Evolutionary conservation across 1,140 invertebrate species (phyloP).

Genomic region (Aphaenogaster rudis): DNA sequence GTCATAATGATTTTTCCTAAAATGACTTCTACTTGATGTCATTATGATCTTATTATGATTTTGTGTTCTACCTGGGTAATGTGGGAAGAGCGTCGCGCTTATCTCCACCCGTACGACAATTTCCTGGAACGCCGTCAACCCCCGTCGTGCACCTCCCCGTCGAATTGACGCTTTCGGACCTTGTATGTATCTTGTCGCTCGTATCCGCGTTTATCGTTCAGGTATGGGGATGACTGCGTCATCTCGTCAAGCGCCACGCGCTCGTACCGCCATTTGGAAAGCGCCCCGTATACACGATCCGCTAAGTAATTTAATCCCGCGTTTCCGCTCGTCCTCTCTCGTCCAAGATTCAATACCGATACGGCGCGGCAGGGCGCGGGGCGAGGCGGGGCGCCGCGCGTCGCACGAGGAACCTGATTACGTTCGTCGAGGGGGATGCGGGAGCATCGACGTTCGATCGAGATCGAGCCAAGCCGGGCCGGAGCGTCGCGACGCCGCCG

Average conservation of each 20-base stretch:
- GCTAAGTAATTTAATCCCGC: constrained; percentile 76
- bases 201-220: constrained; percentile 39
- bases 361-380: neutral
- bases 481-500: neutral
- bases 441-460: neutral
- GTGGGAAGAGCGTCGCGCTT: neutral
- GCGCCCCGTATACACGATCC: constrained; percentile 62
- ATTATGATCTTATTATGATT: too few relatives aligned
- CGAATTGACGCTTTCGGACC: neutral
- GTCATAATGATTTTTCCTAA: too few relatives aligned
- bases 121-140: neutral
- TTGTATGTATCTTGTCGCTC: neutral
- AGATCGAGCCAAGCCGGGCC: neutral
- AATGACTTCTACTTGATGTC: too few relatives aligned
- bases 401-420: neutral
- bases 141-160: neutral
- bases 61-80: too few relatives aligned
- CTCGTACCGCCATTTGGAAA: constrained; percentile 60
- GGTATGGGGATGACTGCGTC: neutral
- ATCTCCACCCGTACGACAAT: neutral
- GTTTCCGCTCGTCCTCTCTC: constrained; percentile 66
- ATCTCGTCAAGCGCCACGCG: constrained; percentile 11
- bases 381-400: neutral
- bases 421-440: neutral
- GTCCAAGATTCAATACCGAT: constrained; percentile 72